These are phyloP conservation scores for Cantharis lateralis DNA, from an alignment of 2,888 invertebrate genomes.

Conservation along the genomic window DNA sequence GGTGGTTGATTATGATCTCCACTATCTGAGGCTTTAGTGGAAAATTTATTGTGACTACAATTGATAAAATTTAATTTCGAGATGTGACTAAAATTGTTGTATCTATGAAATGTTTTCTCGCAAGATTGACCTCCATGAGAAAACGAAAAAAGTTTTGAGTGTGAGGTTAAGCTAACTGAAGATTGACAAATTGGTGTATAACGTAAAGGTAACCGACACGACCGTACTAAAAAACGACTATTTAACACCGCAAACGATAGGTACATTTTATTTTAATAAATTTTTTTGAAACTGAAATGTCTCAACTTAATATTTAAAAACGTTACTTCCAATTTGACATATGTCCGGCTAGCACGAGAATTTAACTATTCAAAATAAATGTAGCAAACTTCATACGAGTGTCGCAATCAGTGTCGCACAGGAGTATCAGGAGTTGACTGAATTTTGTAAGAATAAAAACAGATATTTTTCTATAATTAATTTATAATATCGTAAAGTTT, in stretches of 20 bases:
- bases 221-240: slow-evolving; percentile 12
- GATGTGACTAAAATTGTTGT: not conserved
- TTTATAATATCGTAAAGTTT: no score
- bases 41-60: slow-evolving; percentile 6
- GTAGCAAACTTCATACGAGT: not conserved
- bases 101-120: not conserved
- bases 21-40: slow-evolving; percentile 10
- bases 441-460: no score
- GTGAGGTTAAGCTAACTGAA: not conserved
- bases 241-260: slow-evolving; percentile 9
- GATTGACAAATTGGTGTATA: not conserved
- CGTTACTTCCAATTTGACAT: not conserved
- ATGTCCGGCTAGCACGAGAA: not conserved
- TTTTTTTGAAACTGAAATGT: not conserved
- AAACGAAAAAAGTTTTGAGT: not conserved
- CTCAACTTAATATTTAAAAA: not conserved
- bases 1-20: slow-evolving; percentile 32
- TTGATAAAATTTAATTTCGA: not conserved
- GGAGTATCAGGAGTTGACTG: no score
- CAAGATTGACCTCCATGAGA: not conserved
- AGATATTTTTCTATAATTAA: no score
- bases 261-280: slow-evolving; percentile 12
- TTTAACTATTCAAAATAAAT: not conserved
- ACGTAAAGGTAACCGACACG: not conserved
- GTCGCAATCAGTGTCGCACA: not conserved